Percentiles rank a stretch among this genome's conserved stretches.
phyloP scores from a whole-genome alignment of 2,797 vertebrate genomes.

The Scarus forsteni region DNA sequence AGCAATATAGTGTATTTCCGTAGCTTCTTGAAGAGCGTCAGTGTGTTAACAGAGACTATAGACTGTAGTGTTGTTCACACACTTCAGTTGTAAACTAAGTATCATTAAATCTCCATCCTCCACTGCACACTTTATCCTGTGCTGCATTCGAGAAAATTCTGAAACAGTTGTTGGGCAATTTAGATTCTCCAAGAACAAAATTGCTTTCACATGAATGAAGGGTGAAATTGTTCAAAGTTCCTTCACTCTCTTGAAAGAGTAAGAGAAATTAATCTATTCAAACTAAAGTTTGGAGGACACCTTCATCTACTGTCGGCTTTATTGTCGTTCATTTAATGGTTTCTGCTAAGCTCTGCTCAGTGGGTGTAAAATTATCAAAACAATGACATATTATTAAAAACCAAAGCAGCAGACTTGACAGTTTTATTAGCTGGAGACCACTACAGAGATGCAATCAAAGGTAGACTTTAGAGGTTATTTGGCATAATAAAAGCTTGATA shows the following conservation, averaged over 20 bases:
- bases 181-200: slow-evolving; percentile 21
- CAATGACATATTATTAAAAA: slow-evolving; percentile 41
- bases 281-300: slow-evolving; percentile 46
- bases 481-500: slow-evolving; percentile 21
- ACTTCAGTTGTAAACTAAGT: no score
- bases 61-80: no score
- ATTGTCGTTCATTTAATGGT: slow-evolving; percentile 33
- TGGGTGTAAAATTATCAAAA: slow-evolving; percentile 44
- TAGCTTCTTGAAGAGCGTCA: no score
- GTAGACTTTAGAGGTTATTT: slow-evolving; percentile 19
- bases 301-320: slow-evolving; percentile 28
- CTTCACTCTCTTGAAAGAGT: slow-evolving; percentile 15
- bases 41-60: no score
- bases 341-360: slow-evolving; percentile 24
- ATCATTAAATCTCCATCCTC: no score
- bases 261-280: slow-evolving; percentile 25
- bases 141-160: no score
- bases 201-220: background rate
- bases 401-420: slow-evolving; percentile 15
- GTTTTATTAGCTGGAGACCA: background rate
- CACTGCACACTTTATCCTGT: no score
- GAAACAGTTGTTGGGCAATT: background rate
- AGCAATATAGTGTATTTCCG: no score
- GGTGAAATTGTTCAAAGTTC: slow-evolving; percentile 28
- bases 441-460: slow-evolving; percentile 28